Evolutionary conservation across 2,797 vertebrate species (phyloP).

Genomic region (Trematomus bernacchii): DNA sequence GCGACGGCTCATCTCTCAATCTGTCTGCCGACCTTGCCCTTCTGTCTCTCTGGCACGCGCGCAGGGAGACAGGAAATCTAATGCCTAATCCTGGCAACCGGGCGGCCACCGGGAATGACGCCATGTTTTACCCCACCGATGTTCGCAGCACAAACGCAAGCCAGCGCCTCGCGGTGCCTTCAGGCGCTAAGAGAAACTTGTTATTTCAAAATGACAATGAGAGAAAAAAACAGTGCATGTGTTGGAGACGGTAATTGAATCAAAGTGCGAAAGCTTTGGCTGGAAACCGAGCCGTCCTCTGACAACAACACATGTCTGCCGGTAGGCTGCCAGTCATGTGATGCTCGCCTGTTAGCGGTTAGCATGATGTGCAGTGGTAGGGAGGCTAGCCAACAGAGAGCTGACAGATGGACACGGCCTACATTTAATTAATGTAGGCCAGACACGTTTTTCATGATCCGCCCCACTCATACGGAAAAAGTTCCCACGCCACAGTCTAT

Average conservation of each 20-base stretch:
- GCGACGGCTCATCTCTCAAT: constrained; percentile 81
- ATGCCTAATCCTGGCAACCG: constrained; percentile 65
- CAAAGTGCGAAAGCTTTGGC: constrained; percentile 61
- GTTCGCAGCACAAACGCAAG: constrained; percentile 59
- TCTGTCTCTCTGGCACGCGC: constrained; percentile 81
- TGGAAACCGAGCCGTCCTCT: constrained; percentile 34
- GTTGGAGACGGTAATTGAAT: constrained; percentile 66
- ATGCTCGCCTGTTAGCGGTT: constrained; percentile 31
- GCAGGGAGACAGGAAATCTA: constrained; percentile 62
- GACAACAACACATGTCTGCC: constrained; percentile 57
- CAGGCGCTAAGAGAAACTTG: constrained; percentile 76
- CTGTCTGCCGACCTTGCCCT: constrained; percentile 85
- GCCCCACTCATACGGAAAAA: neutral
- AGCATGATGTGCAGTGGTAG: constrained; percentile 24
- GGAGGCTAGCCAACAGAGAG: constrained; percentile 46
- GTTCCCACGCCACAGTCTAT: neutral
- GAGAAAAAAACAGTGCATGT: constrained; percentile 38
- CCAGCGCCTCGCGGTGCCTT: constrained; percentile 69
- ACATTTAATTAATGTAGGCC: constrained; percentile 60
- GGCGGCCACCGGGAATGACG: constrained; percentile 76
- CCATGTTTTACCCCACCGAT: constrained; percentile 75
- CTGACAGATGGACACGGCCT: constrained; percentile 55
- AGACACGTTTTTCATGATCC: constrained; percentile 25
- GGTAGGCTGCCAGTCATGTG: constrained; percentile 51
- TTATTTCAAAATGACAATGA: constrained; percentile 75